Conservation (phyloP, 2,888 invertebrate species). For the Lasioglossum calceatum region DNA sequence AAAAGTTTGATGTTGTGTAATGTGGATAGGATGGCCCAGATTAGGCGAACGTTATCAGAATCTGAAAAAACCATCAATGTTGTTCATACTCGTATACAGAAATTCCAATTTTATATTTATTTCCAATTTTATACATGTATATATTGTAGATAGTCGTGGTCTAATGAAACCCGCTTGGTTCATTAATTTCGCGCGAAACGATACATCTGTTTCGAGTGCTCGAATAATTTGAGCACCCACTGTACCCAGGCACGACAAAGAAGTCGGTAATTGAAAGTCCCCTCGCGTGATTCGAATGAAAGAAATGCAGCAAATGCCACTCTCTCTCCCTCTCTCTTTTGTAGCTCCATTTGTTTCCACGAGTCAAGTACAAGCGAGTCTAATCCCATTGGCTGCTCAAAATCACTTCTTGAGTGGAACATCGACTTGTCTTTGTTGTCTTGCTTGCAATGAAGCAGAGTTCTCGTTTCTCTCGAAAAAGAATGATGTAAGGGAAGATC, state of each 20-base stretch:
- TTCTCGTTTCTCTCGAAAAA: neutral
- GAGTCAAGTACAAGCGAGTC: neutral
- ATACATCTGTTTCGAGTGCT: neutral
- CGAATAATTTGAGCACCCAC: neutral
- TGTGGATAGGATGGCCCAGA: no score
- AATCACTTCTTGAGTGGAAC: neutral
- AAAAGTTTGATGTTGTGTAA: no score
- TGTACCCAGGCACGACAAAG: neutral
- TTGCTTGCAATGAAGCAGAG: neutral
- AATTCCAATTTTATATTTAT: no score
- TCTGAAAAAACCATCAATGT: no score
- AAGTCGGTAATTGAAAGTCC: neutral
- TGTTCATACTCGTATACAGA: no score
- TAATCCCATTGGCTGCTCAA: conserved; percentile 3
- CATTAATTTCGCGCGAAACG: neutral
- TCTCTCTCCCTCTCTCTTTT: no score
- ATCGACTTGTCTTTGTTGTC: neutral
- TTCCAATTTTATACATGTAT: no score
- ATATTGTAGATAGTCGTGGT: neutral
- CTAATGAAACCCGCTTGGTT: neutral
- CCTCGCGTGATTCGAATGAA: neutral
- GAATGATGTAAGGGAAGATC: no score
- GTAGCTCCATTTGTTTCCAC: neutral
- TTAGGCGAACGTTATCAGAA: no score
- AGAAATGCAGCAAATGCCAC: neutral